Evolutionary conservation across 1,140 invertebrate genomes (phyloP), one percentile per base, ranked within the genome.

Genomic region (Euborellia annulipes): DNA sequence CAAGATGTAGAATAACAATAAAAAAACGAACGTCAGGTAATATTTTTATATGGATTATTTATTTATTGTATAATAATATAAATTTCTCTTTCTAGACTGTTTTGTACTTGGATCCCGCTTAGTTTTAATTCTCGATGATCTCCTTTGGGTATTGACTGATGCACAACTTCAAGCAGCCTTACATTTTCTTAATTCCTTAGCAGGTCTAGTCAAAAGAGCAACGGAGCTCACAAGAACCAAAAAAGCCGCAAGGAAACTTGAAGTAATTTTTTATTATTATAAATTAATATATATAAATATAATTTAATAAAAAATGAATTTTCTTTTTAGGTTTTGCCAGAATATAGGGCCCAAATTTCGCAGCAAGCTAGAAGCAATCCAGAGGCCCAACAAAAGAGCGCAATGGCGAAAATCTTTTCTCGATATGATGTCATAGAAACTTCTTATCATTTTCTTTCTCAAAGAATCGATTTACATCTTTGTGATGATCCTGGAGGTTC

Each of bases 121-220:
- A 37, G 83, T 91, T 42, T 71, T 98, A 17, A 84, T 96, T 52
- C 73, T 98, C 39, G 92, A 98, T 66, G 93, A 98, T 62, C 68
- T 98, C 22, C 68, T 97, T n/a, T 99, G 95, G 94, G 91, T 95
- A 20, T 64, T 97, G 37, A 98, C 94, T 2, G 90, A 97, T 64
- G 89, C 91, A 0, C 95, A 98, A 65, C 65, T 97, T 13, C 84
- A 94, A 55, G 93, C 94, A 23, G 93, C 92, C 23, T 71, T 97
- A 14, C 79, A 90, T 57, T 98, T 96, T 65, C 76, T 88, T 13
- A 86, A 92, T 56, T 95, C 92, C 0, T 69, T 98, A 4, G 78
- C 85, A 39, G 81, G 79, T 27, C 67, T 93, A 2, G 82, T 95
- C 13, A 78, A 86, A 54, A 78, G 82, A 59, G 84, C 89, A 32